A percentile compares a stretch with the other conserved stretches of the same genome.
phyloP scores from a whole-genome alignment of 2,888 invertebrate species.

The Polymixis flavicincta region DNA sequence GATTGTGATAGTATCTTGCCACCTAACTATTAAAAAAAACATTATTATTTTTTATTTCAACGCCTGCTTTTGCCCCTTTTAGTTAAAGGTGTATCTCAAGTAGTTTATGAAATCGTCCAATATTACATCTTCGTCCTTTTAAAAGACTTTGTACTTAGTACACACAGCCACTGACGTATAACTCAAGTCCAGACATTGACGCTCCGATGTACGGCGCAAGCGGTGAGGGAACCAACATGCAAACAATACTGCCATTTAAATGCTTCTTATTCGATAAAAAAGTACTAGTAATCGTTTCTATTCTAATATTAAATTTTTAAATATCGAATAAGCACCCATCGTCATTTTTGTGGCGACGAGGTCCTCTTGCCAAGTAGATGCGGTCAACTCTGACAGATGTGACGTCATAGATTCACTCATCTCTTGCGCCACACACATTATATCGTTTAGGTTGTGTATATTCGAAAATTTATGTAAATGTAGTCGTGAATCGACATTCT shows the following conservation, averaged over 20 bases:
- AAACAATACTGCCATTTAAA: constrained; percentile 64
- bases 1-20: constrained; percentile 89
- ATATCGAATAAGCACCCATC: constrained; percentile 50
- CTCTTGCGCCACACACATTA: constrained; percentile 76
- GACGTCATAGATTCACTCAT: constrained; percentile 69
- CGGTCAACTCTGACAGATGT: constrained; percentile 57
- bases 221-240: constrained; percentile 68
- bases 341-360: constrained; percentile 64
- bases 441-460: constrained; percentile 85
- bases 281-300: constrained; percentile 58
- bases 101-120: constrained; percentile 87
- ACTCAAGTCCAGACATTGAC: constrained; percentile 71
- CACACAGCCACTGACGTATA: constrained; percentile 79
- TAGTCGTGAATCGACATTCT: constrained; percentile 79
- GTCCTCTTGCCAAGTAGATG: constrained; percentile 51
- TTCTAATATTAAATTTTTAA: constrained; percentile 61
- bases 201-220: constrained; percentile 70
- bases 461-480: constrained; percentile 77
- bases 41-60: constrained; percentile 76
- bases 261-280: constrained; percentile 60
- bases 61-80: constrained; percentile 77
- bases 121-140: constrained; percentile 89
- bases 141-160: constrained; percentile 90
- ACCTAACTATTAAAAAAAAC: constrained; percentile 72
- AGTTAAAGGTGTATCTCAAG: constrained; percentile 72